Percentiles rank a stretch among this genome's conserved stretches.
phyloP scores from a whole-genome alignment of 1,140 invertebrate species.

The Drosophila busckii region DNA sequence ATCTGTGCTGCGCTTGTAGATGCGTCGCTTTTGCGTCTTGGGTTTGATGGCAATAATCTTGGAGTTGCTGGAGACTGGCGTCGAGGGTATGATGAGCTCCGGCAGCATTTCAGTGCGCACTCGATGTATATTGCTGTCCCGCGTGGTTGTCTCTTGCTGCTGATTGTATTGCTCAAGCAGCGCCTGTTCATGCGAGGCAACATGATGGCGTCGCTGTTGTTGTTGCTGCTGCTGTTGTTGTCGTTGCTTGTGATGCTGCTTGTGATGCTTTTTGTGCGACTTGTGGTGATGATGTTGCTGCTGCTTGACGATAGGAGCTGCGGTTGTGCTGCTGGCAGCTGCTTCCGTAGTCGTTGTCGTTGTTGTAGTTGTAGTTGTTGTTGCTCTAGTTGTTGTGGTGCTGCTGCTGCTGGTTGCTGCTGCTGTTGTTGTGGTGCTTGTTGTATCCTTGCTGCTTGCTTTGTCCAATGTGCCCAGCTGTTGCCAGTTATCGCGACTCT shows the following conservation, averaged over 20 bases:
- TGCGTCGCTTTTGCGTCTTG: conserved; percentile 55
- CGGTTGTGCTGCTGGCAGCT: conserved; percentile 17
- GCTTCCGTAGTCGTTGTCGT: conserved; percentile 15
- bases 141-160: conserved; percentile 61
- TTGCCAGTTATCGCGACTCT: conserved; percentile 51
- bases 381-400: conserved; percentile 1
- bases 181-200: conserved; percentile 57
- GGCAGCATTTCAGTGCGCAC: conserved; percentile 65
- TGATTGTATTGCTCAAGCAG: conserved; percentile 38
- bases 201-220: conserved; percentile 51
- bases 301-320: background rate
- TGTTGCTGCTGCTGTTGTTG: conserved; percentile 41
- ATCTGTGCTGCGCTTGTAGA: conserved; percentile 40
- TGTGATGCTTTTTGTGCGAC: conserved; percentile 47
- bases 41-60: conserved; percentile 78
- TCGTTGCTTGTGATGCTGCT: conserved; percentile 23
- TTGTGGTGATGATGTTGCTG: conserved; percentile 22
- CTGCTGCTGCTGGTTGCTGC: conserved; percentile 15
- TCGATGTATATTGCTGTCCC: conserved; percentile 76
- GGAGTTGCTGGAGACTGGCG: conserved; percentile 66
- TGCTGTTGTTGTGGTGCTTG: conserved; percentile 6
- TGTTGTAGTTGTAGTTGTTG: conserved; percentile 23
- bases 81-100: conserved; percentile 68
- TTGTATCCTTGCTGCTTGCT: conserved; percentile 12
- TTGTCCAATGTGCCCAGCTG: conserved; percentile 54